Evolutionary conservation across 1,140 invertebrate species (phyloP).

Genomic region (Halictus rubicundus): DNA sequence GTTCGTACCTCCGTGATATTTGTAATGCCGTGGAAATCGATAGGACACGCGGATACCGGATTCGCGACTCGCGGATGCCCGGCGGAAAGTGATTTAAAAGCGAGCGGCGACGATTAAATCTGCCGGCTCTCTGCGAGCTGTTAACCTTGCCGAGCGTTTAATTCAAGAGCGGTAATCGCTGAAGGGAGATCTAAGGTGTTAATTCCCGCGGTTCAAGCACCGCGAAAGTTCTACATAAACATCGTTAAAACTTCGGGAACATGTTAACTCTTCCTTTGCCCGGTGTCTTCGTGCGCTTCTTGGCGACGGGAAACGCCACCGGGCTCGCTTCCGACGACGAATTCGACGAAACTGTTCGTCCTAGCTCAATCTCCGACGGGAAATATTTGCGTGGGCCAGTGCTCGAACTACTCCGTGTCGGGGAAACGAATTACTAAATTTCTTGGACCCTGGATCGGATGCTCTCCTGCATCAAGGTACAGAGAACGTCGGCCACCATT

Average conservation of each 20-base stretch:
- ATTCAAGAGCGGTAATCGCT: not conserved
- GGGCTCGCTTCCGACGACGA: not conserved
- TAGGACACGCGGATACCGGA: not conserved
- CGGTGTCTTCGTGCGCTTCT: not conserved
- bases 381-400: too few relatives aligned
- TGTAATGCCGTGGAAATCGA: not conserved
- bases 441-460: too few relatives aligned
- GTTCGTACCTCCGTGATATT: constrained; percentile 8
- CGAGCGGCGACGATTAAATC: not conserved
- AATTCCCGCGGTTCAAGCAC: constrained; percentile 6
- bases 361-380: too few relatives aligned
- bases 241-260: constrained; percentile 32
- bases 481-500: too few relatives aligned
- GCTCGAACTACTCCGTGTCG: too few relatives aligned
- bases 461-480: too few relatives aligned
- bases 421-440: too few relatives aligned
- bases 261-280: not conserved
- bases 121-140: not conserved
- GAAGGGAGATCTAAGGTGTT: not conserved
- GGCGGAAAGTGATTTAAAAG: not conserved
- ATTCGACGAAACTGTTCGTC: too few relatives aligned
- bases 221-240: constrained; percentile 11
- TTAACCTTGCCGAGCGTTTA: not conserved
- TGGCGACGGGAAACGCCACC: not conserved
- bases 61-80: too few relatives aligned